These are phyloP conservation scores for Zootoca vivipara DNA, from an alignment of 2,113 vertebrate genomes.

Conservation along the genomic window DNA sequence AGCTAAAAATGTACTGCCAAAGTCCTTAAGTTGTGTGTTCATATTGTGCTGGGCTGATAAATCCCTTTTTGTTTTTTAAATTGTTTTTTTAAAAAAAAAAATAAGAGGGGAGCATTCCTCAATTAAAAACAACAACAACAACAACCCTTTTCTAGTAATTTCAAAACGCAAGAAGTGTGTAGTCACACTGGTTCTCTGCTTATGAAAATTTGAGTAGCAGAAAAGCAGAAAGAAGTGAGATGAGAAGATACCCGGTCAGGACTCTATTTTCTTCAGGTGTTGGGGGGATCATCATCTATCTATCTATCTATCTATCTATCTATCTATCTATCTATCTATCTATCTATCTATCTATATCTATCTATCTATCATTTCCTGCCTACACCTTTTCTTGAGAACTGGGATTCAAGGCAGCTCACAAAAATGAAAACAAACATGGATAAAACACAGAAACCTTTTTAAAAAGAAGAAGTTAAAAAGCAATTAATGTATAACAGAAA, in stretches of 20 bases:
- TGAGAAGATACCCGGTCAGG: background rate
- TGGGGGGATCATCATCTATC: no score
- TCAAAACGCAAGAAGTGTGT: conserved; percentile 32
- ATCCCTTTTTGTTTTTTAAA: background rate
- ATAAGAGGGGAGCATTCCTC: background rate
- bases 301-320: no score
- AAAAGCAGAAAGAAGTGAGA: conserved; percentile 26
- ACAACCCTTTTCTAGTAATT: background rate
- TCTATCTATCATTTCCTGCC: no score
- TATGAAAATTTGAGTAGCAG: conserved; percentile 15
- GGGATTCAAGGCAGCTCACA: no score
- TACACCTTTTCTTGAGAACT: no score
- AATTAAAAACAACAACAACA: background rate
- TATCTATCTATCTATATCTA: no score
- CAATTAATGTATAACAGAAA: no score
- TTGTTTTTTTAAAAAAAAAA: background rate
- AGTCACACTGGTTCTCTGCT: conserved; percentile 25
- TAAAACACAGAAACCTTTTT: no score
- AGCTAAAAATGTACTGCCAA: background rate
- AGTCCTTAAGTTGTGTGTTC: background rate
- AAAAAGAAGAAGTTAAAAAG: no score
- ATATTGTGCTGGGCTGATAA: rapidly evolving
- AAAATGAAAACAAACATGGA: no score
- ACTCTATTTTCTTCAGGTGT: background rate
- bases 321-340: no score